Conservation (phyloP, 2,113 vertebrate species). For the Eulemur rufifrons region DNA sequence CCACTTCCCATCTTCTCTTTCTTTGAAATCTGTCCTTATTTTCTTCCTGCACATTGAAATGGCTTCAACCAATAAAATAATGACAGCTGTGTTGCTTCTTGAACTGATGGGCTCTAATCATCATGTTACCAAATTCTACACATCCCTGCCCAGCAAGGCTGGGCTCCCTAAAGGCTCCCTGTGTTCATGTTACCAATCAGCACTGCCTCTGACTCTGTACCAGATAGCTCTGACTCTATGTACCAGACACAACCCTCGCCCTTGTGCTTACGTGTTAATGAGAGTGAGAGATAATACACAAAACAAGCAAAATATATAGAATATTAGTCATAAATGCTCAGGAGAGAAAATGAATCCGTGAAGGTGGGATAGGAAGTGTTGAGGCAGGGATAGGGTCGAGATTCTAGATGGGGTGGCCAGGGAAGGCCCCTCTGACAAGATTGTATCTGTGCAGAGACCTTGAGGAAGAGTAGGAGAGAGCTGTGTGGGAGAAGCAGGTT, state of each 20-base stretch:
- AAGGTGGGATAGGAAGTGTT: not conserved
- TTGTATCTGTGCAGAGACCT: not conserved
- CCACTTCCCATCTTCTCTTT: not conserved
- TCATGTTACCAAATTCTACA: slow-evolving; percentile 15
- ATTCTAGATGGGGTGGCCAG: not conserved
- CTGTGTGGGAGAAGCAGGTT: not conserved
- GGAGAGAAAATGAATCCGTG: not conserved
- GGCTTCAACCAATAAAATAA: not conserved
- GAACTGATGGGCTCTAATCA: not conserved
- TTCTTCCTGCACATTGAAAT: not conserved
- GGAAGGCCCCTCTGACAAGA: not conserved
- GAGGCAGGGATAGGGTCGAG: not conserved
- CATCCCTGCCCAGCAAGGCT: not conserved
- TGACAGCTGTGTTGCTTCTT: not conserved
- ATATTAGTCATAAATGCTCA: not conserved
- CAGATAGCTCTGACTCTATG: not conserved
- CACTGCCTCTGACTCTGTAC: not conserved
- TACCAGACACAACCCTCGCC: not conserved
- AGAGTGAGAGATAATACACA: not conserved
- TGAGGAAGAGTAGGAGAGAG: not conserved
- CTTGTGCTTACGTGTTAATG: not conserved
- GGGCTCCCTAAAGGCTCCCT: not conserved
- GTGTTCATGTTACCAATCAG: not conserved
- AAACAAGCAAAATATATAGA: not conserved
- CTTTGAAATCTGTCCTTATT: not conserved